These are phyloP conservation scores for Oreocharis arfaki DNA, from an alignment of 2,113 vertebrate genomes.

Conservation along the genomic window DNA sequence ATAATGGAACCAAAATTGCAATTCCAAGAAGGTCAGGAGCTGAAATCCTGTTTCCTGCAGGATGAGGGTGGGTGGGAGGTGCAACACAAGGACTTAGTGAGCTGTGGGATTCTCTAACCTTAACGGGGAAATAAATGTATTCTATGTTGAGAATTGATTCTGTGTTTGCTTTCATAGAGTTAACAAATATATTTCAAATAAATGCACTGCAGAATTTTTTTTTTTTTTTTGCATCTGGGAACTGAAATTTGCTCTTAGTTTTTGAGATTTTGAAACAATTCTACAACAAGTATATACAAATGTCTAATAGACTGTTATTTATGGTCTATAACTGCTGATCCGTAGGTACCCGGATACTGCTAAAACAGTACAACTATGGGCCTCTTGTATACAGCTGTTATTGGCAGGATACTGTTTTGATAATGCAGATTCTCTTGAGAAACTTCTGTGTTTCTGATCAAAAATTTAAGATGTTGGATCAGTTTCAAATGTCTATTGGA, in stretches of 20 bases:
- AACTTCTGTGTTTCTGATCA: not conserved
- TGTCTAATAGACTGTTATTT: not conserved
- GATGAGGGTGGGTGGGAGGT: not conserved
- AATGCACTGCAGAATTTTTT: not conserved
- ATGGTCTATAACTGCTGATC: not conserved
- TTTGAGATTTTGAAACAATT: not conserved
- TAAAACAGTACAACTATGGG: not conserved
- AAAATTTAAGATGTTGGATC: not conserved
- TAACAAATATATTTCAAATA: not conserved
- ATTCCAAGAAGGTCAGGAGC: not conserved
- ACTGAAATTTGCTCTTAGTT: not conserved
- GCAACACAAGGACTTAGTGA: not conserved
- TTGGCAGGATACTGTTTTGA: not conserved
- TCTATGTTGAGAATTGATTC: not conserved
- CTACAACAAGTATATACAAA: not conserved
- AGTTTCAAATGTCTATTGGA: not conserved
- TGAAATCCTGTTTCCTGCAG: not conserved
- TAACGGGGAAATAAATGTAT: not conserved
- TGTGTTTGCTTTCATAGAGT: not conserved
- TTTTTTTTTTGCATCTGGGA: not conserved
- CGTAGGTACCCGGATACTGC: not conserved
- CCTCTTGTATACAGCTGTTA: not conserved
- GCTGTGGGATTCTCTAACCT: not conserved
- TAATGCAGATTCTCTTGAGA: not conserved
- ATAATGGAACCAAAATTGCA: not conserved